These are phyloP conservation scores for Brachionus koreanus DNA, from an alignment of 1,140 invertebrate species.

Conservation along the genomic window DNA sequence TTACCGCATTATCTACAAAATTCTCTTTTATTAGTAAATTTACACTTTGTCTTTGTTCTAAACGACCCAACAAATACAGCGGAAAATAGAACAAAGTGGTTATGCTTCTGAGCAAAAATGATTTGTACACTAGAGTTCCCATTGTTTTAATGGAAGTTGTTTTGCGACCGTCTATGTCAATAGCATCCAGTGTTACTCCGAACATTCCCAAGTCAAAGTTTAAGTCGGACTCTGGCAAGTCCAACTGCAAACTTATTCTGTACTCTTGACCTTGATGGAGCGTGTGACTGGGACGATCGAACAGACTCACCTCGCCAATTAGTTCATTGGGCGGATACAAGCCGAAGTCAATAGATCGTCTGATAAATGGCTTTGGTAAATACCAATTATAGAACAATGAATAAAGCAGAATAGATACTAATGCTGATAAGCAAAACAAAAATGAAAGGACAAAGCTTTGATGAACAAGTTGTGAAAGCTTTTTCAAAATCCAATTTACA, in stretches of 20 bases:
- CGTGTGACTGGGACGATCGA: background rate
- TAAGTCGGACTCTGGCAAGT: slow-evolving; percentile 26
- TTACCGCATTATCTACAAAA: slow-evolving; percentile 39
- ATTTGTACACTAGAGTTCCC: slow-evolving; percentile 42
- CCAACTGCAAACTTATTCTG: background rate
- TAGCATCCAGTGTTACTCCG: background rate
- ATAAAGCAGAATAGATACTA: background rate
- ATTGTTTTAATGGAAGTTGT: slow-evolving; percentile 15
- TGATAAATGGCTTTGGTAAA: background rate
- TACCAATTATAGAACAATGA: slow-evolving; percentile 38
- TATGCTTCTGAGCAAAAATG: slow-evolving; percentile 25
- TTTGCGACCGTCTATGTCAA: slow-evolving; percentile 37
- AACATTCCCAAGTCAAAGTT: slow-evolving; percentile 44
- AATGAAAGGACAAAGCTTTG: slow-evolving; percentile 17
- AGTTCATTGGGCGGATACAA: slow-evolving; percentile 4
- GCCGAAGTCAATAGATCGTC: background rate
- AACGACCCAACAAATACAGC: slow-evolving; percentile 16
- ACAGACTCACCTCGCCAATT: slow-evolving; percentile 2
- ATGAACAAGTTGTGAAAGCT: background rate
- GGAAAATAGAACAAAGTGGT: slow-evolving; percentile 35
- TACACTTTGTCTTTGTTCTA: slow-evolving; percentile 24
- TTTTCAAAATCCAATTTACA: slow-evolving; percentile 25
- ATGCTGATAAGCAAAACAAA: background rate
- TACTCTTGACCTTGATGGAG: slow-evolving; percentile 44
- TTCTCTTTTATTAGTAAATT: slow-evolving; percentile 20